Conservation (phyloP, 2,113 vertebrate species). For the Macheiramphus alcinus region DNA sequence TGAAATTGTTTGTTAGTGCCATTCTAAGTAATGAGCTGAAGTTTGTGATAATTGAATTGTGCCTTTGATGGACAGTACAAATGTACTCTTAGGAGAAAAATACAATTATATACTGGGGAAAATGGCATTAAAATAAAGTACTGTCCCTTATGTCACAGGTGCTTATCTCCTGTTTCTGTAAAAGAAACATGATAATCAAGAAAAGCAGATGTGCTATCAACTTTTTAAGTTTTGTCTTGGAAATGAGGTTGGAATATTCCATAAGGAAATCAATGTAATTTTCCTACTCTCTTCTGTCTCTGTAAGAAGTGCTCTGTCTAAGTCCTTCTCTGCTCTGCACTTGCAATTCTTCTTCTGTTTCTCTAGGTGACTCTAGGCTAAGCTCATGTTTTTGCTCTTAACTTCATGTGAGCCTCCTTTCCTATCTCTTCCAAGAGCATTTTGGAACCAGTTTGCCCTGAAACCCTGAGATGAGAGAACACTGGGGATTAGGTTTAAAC, state of each 20-base stretch:
- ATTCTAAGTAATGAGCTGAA: conserved; percentile 3
- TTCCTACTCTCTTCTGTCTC: background rate
- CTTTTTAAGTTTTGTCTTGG: background rate
- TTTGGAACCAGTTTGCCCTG: conserved; percentile 23
- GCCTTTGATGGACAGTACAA: background rate
- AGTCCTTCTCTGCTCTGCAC: background rate
- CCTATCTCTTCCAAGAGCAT: background rate
- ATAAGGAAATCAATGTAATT: background rate
- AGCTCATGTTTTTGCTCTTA: background rate
- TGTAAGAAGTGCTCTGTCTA: background rate
- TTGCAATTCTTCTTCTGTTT: background rate
- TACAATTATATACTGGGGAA: background rate
- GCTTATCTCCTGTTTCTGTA: conserved; percentile 5
- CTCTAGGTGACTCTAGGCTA: background rate
- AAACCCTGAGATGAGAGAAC: conserved; percentile 30
- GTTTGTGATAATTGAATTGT: conserved; percentile 15
- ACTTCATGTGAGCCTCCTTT: background rate
- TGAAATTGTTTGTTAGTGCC: background rate
- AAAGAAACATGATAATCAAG: background rate
- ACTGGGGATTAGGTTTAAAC: conserved; percentile 54
- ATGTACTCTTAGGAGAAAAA: conserved; percentile 6
- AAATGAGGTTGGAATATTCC: background rate
- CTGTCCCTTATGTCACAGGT: conserved; percentile 19
- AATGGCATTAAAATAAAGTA: conserved; percentile 4
- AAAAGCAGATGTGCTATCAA: background rate